Conservation (phyloP, 2,888 invertebrate species). For the Furcula furcula region DNA sequence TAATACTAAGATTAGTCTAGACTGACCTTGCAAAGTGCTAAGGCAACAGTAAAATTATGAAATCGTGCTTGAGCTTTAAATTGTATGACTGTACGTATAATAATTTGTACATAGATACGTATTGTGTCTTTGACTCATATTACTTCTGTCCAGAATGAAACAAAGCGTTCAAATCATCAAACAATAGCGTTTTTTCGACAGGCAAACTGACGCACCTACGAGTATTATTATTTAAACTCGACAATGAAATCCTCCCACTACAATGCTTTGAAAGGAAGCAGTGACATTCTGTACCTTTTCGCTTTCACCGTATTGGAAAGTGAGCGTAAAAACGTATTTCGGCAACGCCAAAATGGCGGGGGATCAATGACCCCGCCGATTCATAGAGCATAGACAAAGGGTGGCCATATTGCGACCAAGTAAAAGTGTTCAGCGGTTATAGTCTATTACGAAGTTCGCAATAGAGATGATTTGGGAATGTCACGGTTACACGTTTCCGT, state of each 20-base stretch:
- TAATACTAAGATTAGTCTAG: no score
- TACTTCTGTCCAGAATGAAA: conserved; percentile 2
- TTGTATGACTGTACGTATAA: no score
- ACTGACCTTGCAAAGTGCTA: no score
- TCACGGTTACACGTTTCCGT: conserved; percentile 63
- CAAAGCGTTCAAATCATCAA: conserved; percentile 39
- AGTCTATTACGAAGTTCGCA: conserved; percentile 57
- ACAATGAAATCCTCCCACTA: conserved; percentile 67
- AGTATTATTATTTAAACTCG: conserved; percentile 66
- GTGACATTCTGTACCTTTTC: conserved; percentile 78
- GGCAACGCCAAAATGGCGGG: conserved; percentile 71
- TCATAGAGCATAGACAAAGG: conserved; percentile 74
- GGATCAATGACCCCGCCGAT: conserved; percentile 64
- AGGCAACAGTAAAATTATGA: no score
- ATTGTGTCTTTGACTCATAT: conserved; percentile 2
- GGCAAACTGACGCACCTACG: conserved; percentile 46
- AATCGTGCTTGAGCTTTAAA: no score
- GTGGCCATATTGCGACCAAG: conserved; percentile 68
- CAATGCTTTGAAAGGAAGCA: conserved; percentile 76
- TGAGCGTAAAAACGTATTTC: conserved; percentile 80
- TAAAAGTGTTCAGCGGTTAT: conserved; percentile 61
- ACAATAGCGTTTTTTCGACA: conserved; percentile 57
- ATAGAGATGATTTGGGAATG: conserved; percentile 76
- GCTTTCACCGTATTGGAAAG: conserved; percentile 82
- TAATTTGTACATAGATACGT: conserved; percentile 3